Base-by-base conservation (phyloP, 1,140 invertebrate genomes). In the Drosophila sucinea region DNA sequence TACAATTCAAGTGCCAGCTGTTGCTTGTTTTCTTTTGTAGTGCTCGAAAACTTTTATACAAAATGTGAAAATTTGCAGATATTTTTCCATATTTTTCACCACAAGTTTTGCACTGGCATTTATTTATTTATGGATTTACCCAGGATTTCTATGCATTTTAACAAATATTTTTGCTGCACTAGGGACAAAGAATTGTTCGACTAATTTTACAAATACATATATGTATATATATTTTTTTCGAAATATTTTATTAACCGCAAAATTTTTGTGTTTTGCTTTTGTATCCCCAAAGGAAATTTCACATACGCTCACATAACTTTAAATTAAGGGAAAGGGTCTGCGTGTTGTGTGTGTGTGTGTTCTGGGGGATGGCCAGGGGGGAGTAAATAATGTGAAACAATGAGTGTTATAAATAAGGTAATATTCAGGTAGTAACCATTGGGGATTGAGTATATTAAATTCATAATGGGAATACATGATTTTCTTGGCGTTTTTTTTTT, bases 391-490 rank as follows among this genome's bases (percentile, higher is more conserved):
- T 51, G 44, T 51, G 23, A 51, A 51, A 51, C 44, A 51, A 51
- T 51, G 23, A 51, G 44, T 25, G 44, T 51, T 51, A 27, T 51
- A 51, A 51, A 51, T 51, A 51, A 51, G 44, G 44, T 51, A 47
- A 51, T 51, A 27, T 51, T 27, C 23, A 51, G 44, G 23, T 25
- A 2, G 17, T 3, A 27, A 51, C 23, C 44, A 51, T 51, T 51
- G 44, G 44, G 44, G 23, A 51, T 7, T 25, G 10, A 51, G 44
- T n/a, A 27, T 51, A 27, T 51, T 51, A 51, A 51, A 51, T 23
- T 51, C 44, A 51, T 51, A 51, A 51, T 51, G 25, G 23, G 6
- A 27, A 47, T 23, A 10, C 44, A 47, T 47, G 44, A 51, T 51
- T 51, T 51, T 4, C 35, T 38, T 17, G 17, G 17, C 32, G 32